Evolutionary conservation across 2,113 vertebrate species (phyloP).

Genomic region (Oxygymnocypris stewartii): DNA sequence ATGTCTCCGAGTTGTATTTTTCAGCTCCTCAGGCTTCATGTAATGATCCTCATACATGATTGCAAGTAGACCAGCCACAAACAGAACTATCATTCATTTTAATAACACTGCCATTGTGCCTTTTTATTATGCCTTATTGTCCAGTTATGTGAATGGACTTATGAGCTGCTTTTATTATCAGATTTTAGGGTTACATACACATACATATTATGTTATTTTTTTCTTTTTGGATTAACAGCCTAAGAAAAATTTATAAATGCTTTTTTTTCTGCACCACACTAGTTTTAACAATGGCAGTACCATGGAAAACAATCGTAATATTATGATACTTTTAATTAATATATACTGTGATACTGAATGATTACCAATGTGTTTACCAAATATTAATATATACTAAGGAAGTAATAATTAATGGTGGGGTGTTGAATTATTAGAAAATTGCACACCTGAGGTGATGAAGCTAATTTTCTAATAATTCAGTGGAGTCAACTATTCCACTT

Average conservation of each 20-base stretch:
- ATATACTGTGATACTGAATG: background rate
- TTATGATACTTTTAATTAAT: background rate
- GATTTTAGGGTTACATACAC: conserved; percentile 17
- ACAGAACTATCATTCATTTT: conserved; percentile 47
- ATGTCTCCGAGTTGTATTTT: conserved; percentile 51
- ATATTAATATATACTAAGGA: background rate
- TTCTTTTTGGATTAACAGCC: background rate
- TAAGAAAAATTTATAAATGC: background rate
- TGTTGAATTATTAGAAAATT: no score
- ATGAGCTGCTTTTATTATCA: conserved; percentile 2
- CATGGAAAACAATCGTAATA: background rate
- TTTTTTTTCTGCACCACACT: no score
- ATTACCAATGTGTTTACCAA: background rate
- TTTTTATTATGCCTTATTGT: conserved; percentile 46
- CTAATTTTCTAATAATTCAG: no score
- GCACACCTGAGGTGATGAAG: no score
- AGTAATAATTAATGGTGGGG: no score
- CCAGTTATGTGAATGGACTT: conserved; percentile 47
- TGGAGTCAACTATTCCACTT: no score
- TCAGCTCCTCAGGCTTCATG: conserved; percentile 23
- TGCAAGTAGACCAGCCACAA: conserved; percentile 43
- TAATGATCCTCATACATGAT: conserved; percentile 47
- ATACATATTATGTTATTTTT: conserved; percentile 8
- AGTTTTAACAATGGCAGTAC: background rate
- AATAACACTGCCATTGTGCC: conserved; percentile 36